These are phyloP conservation scores for Pungitius pungitius DNA, from an alignment of 2,113 vertebrate genomes.

Conservation along the genomic window DNA sequence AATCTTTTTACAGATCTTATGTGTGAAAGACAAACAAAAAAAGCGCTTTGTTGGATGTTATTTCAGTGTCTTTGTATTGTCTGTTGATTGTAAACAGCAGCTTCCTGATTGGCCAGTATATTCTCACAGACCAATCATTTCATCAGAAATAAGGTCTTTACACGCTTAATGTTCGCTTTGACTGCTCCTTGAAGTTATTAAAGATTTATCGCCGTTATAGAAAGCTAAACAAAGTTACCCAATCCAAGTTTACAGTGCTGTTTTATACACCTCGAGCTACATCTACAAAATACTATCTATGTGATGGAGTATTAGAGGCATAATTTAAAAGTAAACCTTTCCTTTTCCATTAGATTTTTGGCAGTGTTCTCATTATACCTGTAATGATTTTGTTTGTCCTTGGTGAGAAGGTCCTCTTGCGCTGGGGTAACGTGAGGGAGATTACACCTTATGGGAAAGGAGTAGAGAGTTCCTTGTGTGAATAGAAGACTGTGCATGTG, in stretches of 20 bases:
- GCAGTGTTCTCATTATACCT: constrained; percentile 69
- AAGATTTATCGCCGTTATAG: constrained; percentile 68
- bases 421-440: constrained; percentile 73
- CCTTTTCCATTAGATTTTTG: constrained; percentile 61
- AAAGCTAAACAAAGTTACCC: constrained; percentile 53
- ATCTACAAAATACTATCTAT: constrained; percentile 65
- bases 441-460: constrained; percentile 34
- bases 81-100: constrained; percentile 69
- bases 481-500: constrained; percentile 86
- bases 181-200: constrained; percentile 57
- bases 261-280: constrained; percentile 71
- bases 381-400: constrained; percentile 62
- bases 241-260: constrained; percentile 70
- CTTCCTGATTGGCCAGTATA: constrained; percentile 58
- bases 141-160: constrained; percentile 46
- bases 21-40: constrained; percentile 58
- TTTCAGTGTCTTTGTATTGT: constrained; percentile 63
- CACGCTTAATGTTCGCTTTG: constrained; percentile 62
- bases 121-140: constrained; percentile 43
- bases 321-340: constrained; percentile 77
- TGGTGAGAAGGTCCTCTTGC: constrained; percentile 71
- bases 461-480: constrained; percentile 64
- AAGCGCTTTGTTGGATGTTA: constrained; percentile 51
- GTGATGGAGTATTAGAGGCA: constrained; percentile 72
- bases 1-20: constrained; percentile 58